Evolutionary conservation across 2,888 invertebrate species (phyloP), one percentile per base, ranked within the genome.

Genomic region (Julus scanicus): DNA sequence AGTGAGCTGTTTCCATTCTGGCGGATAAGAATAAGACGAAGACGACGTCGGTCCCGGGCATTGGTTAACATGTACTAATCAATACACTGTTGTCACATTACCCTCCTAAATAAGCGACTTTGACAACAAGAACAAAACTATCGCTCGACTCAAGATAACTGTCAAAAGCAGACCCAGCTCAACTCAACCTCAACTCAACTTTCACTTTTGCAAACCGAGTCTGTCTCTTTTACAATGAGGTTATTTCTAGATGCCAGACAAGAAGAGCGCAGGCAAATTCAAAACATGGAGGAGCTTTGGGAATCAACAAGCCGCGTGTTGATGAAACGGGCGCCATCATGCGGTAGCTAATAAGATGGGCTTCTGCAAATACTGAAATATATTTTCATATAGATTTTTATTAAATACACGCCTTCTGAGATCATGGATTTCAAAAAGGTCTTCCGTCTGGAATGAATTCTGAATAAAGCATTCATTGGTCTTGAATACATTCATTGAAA

Each of bases 141-240:
- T 84, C 84, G 84, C 84, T 84, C 84, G 84, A 84, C 84, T 84
- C 84, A 44, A 84, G 84, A 84, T 84, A 84, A 84, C 84, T 84
- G 84, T 84, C 84, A 84, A 84, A 84, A 84, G 48, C 84, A 84
- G 44, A 44, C 84, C 48, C 48, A 44, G 48, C 40, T 44, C 84
- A 84, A 40, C 40, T 84, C 84, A 84, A 84, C 84, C 84, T 84
- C 71, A 71, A 71, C 71, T 71, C 71, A 71, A 71, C 71, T 71
- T 71, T 71, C 71, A 71, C 71, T 71, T 71, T 71, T 71, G 71
- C 71, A 71, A 71, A 71, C 71, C 71, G 71, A 71, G 71, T 71
- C 71, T 71, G 71, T 71, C 71, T 71, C 71, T 71, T 71, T 71
- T 71, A 71, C 71, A 71, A 71, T 71, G 71, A 71, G 71, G 71